These are phyloP conservation scores for Papilio demoleus DNA, from an alignment of 2,888 invertebrate species.

Conservation along the genomic window DNA sequence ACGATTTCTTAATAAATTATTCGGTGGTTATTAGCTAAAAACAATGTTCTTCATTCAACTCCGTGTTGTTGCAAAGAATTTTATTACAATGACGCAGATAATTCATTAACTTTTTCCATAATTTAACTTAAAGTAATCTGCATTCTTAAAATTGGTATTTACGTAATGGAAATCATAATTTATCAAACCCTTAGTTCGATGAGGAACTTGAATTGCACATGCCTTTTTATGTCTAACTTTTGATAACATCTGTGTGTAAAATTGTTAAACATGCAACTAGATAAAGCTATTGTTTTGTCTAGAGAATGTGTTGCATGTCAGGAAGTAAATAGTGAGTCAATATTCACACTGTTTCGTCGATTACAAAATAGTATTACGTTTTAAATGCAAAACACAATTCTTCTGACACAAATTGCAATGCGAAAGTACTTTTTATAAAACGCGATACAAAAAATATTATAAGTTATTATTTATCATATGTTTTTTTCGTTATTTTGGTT, in stretches of 20 bases:
- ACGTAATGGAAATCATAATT: neutral
- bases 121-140: neutral
- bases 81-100: too few relatives aligned
- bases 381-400: conserved; percentile 32
- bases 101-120: too few relatives aligned
- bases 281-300: conserved; percentile 9
- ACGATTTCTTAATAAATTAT: neutral
- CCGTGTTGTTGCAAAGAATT: too few relatives aligned
- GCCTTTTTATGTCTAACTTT: neutral
- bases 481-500: too few relatives aligned
- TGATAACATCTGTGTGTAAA: neutral
- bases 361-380: conserved; percentile 42
- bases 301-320: conserved; percentile 33
- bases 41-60: too few relatives aligned
- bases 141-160: neutral
- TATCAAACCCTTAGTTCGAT: neutral
- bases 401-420: conserved; percentile 42
- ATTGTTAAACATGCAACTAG: conserved; percentile 1
- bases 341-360: conserved; percentile 38
- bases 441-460: neutral
- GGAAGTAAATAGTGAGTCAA: conserved; percentile 42
- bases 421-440: conserved; percentile 36
- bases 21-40: neutral
- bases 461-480: neutral
- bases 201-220: neutral